Evolutionary conservation across 2,888 invertebrate species (phyloP).

Genomic region (Latrodectus elegans): DNA sequence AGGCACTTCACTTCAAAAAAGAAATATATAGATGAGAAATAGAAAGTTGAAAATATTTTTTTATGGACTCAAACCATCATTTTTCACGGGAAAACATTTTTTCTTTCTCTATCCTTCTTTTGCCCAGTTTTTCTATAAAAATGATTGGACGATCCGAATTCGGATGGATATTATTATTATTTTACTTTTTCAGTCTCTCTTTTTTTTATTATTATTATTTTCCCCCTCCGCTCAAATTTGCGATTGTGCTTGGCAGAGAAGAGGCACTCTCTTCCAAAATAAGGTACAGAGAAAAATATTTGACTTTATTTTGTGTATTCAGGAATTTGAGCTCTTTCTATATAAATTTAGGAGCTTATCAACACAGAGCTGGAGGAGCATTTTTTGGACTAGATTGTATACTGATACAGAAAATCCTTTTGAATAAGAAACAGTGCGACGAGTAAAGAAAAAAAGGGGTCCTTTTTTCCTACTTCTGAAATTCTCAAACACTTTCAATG

Average conservation of each 20-base stretch:
- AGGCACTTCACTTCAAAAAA: constrained; percentile 43
- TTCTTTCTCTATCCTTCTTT: not conserved
- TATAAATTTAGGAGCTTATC: constrained; percentile 3
- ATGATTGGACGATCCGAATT: constrained; percentile 52
- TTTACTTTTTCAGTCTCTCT: constrained; percentile 10
- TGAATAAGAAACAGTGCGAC: not conserved
- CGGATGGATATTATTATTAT: not conserved
- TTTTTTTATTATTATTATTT: constrained; percentile 15
- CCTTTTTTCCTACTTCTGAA: not conserved
- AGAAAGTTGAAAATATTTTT: constrained; percentile 66
- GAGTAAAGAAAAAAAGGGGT: not conserved
- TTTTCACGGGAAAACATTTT: constrained; percentile 56
- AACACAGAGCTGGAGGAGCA: not conserved
- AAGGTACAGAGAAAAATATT: constrained; percentile 1
- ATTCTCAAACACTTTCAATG: not conserved
- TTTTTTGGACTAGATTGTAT: not conserved
- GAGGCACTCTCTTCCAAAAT: not conserved
- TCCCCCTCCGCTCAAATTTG: constrained; percentile 20
- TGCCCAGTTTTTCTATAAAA: constrained; percentile 49
- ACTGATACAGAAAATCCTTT: not conserved
- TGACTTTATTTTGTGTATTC: constrained; percentile 5
- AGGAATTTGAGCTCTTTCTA: not conserved
- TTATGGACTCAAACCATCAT: constrained; percentile 63
- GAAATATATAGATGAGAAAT: constrained; percentile 64
- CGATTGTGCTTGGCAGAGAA: constrained; percentile 23